Conservation (phyloP, 2,888 invertebrate species). For the Xiphydria camelus region DNA sequence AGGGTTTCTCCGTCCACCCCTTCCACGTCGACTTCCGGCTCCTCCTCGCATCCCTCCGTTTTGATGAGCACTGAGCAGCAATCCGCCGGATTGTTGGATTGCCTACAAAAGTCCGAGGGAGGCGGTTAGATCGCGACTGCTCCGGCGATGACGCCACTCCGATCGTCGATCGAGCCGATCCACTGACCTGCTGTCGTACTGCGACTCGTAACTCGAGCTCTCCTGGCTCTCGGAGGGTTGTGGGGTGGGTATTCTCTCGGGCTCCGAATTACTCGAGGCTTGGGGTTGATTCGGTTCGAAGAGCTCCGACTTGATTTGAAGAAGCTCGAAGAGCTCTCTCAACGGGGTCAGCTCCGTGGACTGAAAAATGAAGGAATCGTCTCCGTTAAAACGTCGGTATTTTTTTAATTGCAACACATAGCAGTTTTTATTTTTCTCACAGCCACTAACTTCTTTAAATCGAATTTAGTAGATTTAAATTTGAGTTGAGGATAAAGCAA, state of each 20-base stretch:
- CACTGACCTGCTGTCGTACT: slow-evolving; percentile 52
- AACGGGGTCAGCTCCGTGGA: slow-evolving; percentile 80
- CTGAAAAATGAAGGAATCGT: slow-evolving; percentile 61
- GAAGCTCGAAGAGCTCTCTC: slow-evolving; percentile 78
- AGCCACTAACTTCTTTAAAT: too few species aligned
- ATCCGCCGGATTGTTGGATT: slow-evolving; percentile 55
- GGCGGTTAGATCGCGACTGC: neutral
- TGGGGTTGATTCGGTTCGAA: slow-evolving; percentile 54
- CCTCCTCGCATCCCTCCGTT: slow-evolving; percentile 55
- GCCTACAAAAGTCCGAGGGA: slow-evolving; percentile 33
- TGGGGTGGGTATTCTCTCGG: slow-evolving; percentile 54
- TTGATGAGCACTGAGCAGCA: slow-evolving; percentile 55
- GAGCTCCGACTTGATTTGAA: slow-evolving; percentile 81
- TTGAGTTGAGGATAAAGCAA: too few species aligned
- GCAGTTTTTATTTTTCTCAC: too few species aligned
- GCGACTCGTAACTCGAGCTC: slow-evolving; percentile 56
- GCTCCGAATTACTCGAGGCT: slow-evolving; percentile 49
- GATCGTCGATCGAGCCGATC: slow-evolving; percentile 3
- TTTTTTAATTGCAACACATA: slow-evolving; percentile 52
- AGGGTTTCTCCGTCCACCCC: slow-evolving; percentile 58
- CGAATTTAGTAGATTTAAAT: too few species aligned
- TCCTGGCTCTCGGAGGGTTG: slow-evolving; percentile 55
- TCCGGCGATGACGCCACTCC: neutral
- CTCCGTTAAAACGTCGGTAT: too few species aligned
- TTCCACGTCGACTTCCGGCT: slow-evolving; percentile 55